phyloP scores from a whole-genome alignment of 2,113 vertebrate genomes.

The Anhinga anhinga region DNA sequence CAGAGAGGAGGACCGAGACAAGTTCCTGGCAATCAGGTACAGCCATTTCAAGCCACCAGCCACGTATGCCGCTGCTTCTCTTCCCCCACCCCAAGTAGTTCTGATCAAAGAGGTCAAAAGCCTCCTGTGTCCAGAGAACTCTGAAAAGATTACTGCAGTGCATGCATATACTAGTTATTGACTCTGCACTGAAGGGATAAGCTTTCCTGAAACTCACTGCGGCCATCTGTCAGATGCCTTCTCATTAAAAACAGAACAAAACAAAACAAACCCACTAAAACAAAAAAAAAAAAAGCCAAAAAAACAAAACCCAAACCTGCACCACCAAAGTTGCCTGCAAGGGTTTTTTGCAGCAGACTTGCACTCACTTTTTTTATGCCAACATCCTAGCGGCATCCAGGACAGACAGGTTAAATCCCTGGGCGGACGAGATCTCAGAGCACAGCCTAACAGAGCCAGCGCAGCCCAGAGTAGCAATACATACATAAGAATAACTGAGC shows the following conservation, averaged over 20 bases:
- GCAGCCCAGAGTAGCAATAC: not conserved
- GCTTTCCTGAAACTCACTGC: not conserved
- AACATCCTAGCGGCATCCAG: not conserved
- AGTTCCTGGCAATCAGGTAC: not conserved
- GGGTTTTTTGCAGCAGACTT: not conserved
- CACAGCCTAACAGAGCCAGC: not conserved
- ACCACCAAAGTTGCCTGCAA: not conserved
- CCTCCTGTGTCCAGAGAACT: not conserved
- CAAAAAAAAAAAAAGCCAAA: not conserved
- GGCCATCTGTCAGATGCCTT: not conserved
- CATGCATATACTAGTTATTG: not conserved
- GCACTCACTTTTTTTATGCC: not conserved
- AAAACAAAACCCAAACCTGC: not conserved
- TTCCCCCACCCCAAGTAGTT: not conserved
- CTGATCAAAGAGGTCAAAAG: not conserved
- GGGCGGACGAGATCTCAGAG: not conserved
- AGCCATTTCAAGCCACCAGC: not conserved
- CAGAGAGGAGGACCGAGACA: not conserved
- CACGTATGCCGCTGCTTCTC: not conserved
- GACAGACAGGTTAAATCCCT: no score
- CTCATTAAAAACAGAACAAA: not conserved
- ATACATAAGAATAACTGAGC: fast-evolving
- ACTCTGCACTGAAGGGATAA: not conserved
- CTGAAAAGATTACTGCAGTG: not conserved
- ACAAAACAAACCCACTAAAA: no score